phyloP scores from a whole-genome alignment of 2,888 invertebrate genomes.

The Hirtodrosophila duncani region DNA sequence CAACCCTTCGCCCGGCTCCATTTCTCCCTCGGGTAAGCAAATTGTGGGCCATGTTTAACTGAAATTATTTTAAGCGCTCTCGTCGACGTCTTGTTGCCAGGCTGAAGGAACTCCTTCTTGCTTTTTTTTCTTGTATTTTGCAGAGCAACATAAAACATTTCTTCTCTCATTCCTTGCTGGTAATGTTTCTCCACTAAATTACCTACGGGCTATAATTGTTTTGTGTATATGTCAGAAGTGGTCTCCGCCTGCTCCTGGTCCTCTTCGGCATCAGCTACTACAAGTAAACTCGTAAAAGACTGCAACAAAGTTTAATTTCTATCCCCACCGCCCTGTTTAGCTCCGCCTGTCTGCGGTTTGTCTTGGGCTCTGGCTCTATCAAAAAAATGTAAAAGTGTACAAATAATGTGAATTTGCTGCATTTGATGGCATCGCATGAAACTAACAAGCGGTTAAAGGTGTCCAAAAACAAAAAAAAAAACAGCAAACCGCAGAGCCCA shows the following conservation, averaged over 20 bases:
- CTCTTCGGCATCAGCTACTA: conserved; percentile 16
- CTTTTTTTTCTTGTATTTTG: no score
- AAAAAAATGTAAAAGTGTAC: conserved; percentile 42
- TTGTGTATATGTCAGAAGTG: conserved; percentile 52
- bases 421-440: conserved; percentile 15
- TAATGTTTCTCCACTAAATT: conserved; percentile 69
- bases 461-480: no score
- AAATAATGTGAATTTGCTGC: conserved; percentile 58
- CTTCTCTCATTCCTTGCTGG: conserved; percentile 25
- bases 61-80: conserved; percentile 69
- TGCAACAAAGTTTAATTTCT: conserved; percentile 23
- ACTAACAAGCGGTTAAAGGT: conserved; percentile 15
- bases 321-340: neutral
- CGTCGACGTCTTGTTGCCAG: conserved; percentile 6
- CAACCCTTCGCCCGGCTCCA: neutral
- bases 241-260: conserved; percentile 4
- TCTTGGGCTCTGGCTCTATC: conserved; percentile 1
- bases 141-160: conserved; percentile 57
- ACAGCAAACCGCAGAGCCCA: no score
- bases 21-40: conserved; percentile 33
- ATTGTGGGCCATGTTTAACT: conserved; percentile 66
- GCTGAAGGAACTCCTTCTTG: conserved; percentile 31
- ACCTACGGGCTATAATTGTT: conserved; percentile 69
- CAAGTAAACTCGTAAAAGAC: conserved; percentile 11
- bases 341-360: conserved; percentile 3